Evolutionary conservation across 2,888 invertebrate genomes (phyloP), one percentile per base, ranked within the genome.

Genomic region (Calliscelio sp.): DNA sequence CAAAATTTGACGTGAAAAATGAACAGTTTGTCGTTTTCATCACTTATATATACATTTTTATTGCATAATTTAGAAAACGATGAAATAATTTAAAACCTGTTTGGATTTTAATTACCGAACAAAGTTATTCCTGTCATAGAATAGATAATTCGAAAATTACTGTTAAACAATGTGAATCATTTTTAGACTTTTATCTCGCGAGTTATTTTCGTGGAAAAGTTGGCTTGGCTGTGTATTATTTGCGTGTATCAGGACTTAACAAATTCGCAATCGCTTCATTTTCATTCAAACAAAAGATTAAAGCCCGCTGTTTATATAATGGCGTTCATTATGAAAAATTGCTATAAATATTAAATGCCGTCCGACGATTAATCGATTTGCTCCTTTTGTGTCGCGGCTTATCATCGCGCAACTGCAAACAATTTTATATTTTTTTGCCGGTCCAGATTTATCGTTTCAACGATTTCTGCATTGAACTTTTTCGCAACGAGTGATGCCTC

Each of bases 201-300:
- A 55, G 32, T 32, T 55, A 55, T 55, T 55, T 55, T 55, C 7
- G 55, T 55, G 55, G 32, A 55, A 55, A 55, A 55, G 8, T 55
- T 53, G 53, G 20, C 22, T 7, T 10, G 5, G 32, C 10, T 32
- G 32, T 7, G 32, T n/a, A 10, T 32, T 41, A 14, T 14, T 41
- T 2, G 14, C 38, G 10, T 3, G 61, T 61, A 41, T 38, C 41
- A 32, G 7, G 28, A 63, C 25, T 53, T 22, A 51, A 53, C 53
- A 68, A 53, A 68, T 53, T 68, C 16, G 53, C 53, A 68, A 68
- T 68, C 66, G 46, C 46, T 20, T 63, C 46, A 18, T 44, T 46
- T 25, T 63, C 63, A 68, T 68, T 68, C 51, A 53, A 35, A 35
- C n/a, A 24, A 38, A 32, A 68, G 66, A 68, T 68, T 68, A 53